Evolutionary conservation across 1,140 invertebrate species (phyloP).

Genomic region (Procambarus clarkii): DNA sequence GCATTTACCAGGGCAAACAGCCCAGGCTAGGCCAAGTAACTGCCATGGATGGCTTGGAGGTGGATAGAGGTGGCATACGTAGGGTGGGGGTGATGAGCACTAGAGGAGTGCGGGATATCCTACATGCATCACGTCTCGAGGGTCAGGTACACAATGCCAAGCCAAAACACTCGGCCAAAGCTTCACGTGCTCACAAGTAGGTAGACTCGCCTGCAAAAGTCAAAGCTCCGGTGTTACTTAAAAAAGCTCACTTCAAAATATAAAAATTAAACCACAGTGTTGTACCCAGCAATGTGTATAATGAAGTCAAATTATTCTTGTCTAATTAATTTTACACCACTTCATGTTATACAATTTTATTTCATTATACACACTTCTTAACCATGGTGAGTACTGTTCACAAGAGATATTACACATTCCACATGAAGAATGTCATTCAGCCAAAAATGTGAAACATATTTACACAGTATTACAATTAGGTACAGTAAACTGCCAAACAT

Average conservation of each 20-base stretch:
- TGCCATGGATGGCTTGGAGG: neutral
- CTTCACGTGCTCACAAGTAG: constrained; percentile 53
- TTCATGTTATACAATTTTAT: neutral
- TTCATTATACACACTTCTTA: neutral
- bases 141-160: constrained; percentile 18
- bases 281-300: neutral
- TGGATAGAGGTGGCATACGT: constrained; percentile 1
- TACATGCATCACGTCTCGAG: constrained; percentile 13
- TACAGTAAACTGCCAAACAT: neutral
- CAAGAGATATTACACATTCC: constrained; percentile 1
- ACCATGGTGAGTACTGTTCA: neutral
- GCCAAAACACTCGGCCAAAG: constrained; percentile 27
- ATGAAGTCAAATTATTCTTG: neutral
- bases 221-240: constrained; percentile 16
- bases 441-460: neutral
- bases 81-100: neutral
- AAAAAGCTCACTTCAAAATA: neutral
- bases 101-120: neutral
- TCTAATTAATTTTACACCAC: too few species aligned
- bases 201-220: constrained; percentile 60
- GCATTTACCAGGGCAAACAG: neutral
- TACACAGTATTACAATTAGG: neutral
- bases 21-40: neutral
- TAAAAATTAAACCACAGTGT: neutral
- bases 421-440: neutral